Base-by-base conservation (phyloP, 1,140 invertebrate genomes). In the Saccostrea glomerata region DNA sequence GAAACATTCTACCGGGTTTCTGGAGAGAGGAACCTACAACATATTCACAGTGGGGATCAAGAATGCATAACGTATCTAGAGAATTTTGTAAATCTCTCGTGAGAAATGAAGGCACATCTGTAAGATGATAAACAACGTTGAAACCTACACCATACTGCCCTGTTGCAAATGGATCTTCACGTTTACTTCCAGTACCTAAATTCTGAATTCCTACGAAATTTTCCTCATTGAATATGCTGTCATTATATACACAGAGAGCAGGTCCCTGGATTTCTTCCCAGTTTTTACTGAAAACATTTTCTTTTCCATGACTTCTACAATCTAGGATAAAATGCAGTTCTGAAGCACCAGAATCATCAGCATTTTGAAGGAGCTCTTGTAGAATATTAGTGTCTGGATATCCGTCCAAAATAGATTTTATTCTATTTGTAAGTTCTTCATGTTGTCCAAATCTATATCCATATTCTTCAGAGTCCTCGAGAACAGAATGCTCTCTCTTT, bases 291-390 rank as follows among this genome's bases (percentile, higher is more conserved):
- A 92, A 90, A 30, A 94, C 85, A 0, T 92, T 92, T 9, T 82
- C 17, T 6, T 36, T 82, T 20, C 25, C 83, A 82, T 86, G 88
- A 20, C 47, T 15, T 70, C 88, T 63, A 0, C 11, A 9, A 70
- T 89, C 88, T 25, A 60, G 23, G 7, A 89, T 23, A 20, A 89
- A 89, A 93, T 90, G 88, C 87, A 91, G 30, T 82, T 87, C 66
- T 25, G 91, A 92, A 5, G 94, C 93, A 36, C 91, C 91, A 9
- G 93, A 93, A 91, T 94, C 94, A 89, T 94, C 94, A 23, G 94
- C 93, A 89, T 98, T 93, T 70, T 93, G 93, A 20, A 93, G 85
- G 1, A 93, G 60, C 86, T 93, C 93, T 86, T 93, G 92, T 3
- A 93, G 84, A 40, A 93, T 91, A 82, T 89, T 86, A 25, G 89